A percentile compares a stretch with the other conserved stretches of the same genome.
Conservation (phyloP, 2,888 invertebrate genomes). For the Adelphocoris suturalis region DNA sequence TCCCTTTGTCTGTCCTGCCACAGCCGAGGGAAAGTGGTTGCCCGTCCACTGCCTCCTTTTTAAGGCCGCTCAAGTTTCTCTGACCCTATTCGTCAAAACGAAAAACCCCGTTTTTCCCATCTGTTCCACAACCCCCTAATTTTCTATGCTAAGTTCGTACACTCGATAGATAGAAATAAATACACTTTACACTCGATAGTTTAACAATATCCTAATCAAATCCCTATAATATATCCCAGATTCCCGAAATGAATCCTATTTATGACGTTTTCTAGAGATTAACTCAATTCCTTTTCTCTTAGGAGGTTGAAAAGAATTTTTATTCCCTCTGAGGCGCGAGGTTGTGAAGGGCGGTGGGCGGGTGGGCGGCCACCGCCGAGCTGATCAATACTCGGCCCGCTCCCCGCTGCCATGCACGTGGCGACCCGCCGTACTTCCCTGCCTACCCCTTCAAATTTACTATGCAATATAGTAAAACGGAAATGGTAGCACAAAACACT, state of each 20-base stretch:
- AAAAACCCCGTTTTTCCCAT: slow-evolving; percentile 3
- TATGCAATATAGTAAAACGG: too few species aligned
- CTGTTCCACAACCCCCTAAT: background rate
- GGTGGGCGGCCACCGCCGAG: slow-evolving; percentile 66
- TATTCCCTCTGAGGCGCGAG: background rate
- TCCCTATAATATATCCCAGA: too few species aligned
- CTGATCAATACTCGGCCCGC: slow-evolving; percentile 66
- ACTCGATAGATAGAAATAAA: too few species aligned
- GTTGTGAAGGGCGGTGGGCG: background rate
- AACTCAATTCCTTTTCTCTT: background rate
- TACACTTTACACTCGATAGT: too few species aligned
- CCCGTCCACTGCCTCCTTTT: slow-evolving; percentile 6
- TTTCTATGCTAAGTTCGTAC: too few species aligned
- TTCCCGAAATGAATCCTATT: too few species aligned
- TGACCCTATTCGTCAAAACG: background rate
- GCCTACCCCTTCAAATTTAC: too few species aligned
- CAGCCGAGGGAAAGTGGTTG: slow-evolving; percentile 1
- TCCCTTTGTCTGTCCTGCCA: background rate
- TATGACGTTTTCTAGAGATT: background rate
- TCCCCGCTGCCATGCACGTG: background rate
- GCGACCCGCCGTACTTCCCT: background rate
- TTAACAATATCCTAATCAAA: too few species aligned
- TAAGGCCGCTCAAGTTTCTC: background rate
- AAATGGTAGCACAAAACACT: too few species aligned
- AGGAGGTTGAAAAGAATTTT: slow-evolving; percentile 15